Percentiles rank a stretch among this genome's conserved stretches.
phyloP scores from a whole-genome alignment of 2,888 invertebrate species.

The Eledona agricola region DNA sequence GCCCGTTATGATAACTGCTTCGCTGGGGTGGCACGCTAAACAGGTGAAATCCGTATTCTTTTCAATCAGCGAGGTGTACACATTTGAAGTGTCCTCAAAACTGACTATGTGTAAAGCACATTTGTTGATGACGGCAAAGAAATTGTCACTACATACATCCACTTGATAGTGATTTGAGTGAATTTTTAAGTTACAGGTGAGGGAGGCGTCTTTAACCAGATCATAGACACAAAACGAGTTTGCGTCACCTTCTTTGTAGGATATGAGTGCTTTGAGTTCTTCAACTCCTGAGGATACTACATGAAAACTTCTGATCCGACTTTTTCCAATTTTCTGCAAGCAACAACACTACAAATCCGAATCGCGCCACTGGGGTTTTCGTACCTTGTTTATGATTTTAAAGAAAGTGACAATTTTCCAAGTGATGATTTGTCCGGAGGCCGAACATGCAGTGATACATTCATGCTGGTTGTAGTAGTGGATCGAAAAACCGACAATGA shows the following conservation, averaged over 20 bases:
- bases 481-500: slow-evolving; percentile 65
- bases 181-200: not conserved
- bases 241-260: slow-evolving; percentile 37
- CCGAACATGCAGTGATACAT: slow-evolving; percentile 67
- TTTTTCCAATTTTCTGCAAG: slow-evolving; percentile 45
- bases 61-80: slow-evolving; percentile 40
- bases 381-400: slow-evolving; percentile 62
- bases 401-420: slow-evolving; percentile 68
- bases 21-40: slow-evolving; percentile 73
- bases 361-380: not conserved
- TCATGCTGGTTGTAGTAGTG: slow-evolving; percentile 60
- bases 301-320: slow-evolving; percentile 44
- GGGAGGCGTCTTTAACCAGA: not conserved
- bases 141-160: slow-evolving; percentile 45
- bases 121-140: slow-evolving; percentile 48
- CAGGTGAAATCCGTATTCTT: slow-evolving; percentile 65
- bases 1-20: slow-evolving; percentile 73
- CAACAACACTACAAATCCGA: slow-evolving; percentile 16
- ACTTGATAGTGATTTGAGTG: slow-evolving; percentile 37
- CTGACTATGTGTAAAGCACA: slow-evolving; percentile 46
- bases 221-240: slow-evolving; percentile 37
- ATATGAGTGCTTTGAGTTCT: slow-evolving; percentile 45
- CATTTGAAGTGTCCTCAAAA: slow-evolving; percentile 9
- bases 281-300: slow-evolving; percentile 42
- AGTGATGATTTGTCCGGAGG: slow-evolving; percentile 65